Conservation (phyloP, 2,797 vertebrate genomes). For the Chrosomus eos region DNA sequence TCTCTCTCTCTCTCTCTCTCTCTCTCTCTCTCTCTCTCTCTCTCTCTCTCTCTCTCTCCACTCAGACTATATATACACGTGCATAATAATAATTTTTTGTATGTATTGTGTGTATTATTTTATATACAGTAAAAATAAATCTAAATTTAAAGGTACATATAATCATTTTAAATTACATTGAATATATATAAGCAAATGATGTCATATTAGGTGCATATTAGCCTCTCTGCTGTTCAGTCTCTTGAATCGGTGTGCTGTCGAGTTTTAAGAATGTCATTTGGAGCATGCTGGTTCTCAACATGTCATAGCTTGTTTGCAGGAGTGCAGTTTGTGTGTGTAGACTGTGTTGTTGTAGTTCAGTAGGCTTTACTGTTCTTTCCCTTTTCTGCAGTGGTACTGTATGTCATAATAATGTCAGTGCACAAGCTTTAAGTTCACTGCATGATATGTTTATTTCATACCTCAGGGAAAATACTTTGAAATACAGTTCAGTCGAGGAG, state of each 20-base stretch:
- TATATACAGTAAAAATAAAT: not conserved
- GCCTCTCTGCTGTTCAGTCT: not conserved
- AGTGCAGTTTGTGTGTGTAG: not conserved
- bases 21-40: too few species aligned
- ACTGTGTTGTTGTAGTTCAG: not conserved
- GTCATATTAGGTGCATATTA: not conserved
- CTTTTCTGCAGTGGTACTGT: not conserved
- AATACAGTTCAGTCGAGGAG: slow-evolving; percentile 86
- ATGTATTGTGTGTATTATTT: not conserved
- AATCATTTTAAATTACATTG: not conserved
- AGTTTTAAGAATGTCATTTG: slow-evolving; percentile 21
- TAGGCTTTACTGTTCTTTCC: not conserved
- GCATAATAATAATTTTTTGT: too few species aligned
- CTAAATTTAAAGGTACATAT: not conserved
- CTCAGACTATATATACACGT: not conserved
- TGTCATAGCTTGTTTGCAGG: slow-evolving; percentile 45
- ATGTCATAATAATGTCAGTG: not conserved
- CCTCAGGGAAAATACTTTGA: slow-evolving; percentile 87
- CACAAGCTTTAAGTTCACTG: not conserved
- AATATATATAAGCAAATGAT: not conserved
- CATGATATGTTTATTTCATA: not conserved
- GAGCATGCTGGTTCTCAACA: slow-evolving; percentile 25
- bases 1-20: not conserved
- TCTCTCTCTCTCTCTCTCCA: too few species aligned
- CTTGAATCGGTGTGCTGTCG: not conserved